Conservation (phyloP, 2,888 invertebrate genomes). For the Mantis religiosa region DNA sequence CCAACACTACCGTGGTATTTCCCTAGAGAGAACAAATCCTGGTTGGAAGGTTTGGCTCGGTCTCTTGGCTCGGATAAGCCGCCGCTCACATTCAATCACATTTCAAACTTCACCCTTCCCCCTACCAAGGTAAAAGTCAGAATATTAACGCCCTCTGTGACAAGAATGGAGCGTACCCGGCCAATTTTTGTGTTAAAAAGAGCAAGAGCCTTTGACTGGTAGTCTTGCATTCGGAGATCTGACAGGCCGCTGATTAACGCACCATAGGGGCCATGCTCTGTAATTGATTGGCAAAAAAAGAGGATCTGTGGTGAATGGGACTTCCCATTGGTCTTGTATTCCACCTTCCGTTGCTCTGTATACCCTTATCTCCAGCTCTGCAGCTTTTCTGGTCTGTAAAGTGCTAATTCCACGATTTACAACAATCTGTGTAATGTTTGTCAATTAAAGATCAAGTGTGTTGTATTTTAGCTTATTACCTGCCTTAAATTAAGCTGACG, state of each 20-base stretch:
- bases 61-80: not conserved
- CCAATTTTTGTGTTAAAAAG: not conserved
- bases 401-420: too few relatives aligned
- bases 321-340: too few relatives aligned
- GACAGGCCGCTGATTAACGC: not conserved
- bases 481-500: too few relatives aligned
- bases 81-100: not conserved
- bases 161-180: not conserved
- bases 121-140: not conserved
- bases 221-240: not conserved
- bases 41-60: not conserved
- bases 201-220: not conserved
- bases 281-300: not conserved
- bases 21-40: not conserved
- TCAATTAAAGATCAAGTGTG: too few relatives aligned
- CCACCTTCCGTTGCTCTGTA: too few relatives aligned
- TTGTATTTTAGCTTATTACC: too few relatives aligned
- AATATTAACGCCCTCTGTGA: not conserved
- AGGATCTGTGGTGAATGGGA: too few relatives aligned
- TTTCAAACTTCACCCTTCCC: not conserved
- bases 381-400: too few relatives aligned
- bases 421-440: too few relatives aligned
- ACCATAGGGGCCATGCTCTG: not conserved
- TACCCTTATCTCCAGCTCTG: too few relatives aligned
- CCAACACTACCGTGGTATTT: not conserved